Percentiles rank a stretch among this genome's conserved stretches.
Evolutionary conservation across 2,113 vertebrate genomes (phyloP).

Genomic region (Strix uralensis): DNA sequence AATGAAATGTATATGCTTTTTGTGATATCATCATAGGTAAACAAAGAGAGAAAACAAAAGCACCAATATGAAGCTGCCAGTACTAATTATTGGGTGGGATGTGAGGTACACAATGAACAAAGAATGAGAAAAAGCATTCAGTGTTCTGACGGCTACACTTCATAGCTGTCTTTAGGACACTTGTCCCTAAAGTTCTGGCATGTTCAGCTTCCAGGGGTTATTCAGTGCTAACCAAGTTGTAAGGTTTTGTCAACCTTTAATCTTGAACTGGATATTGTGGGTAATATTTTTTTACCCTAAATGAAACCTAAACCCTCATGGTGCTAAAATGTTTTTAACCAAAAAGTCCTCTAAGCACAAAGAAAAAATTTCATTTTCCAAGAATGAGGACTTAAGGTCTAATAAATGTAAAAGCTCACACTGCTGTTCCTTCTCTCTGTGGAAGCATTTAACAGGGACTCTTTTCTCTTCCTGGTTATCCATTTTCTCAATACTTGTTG

Average conservation of each 20-base stretch:
- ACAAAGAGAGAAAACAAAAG: slow-evolving; percentile 64
- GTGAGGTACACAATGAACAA: slow-evolving; percentile 8
- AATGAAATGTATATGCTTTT: slow-evolving; percentile 4
- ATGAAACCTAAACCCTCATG: background rate
- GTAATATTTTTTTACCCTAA: background rate
- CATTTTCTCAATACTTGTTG: background rate
- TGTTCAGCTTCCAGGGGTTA: background rate
- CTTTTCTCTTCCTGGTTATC: background rate
- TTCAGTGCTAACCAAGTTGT: background rate
- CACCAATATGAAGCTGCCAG: slow-evolving; percentile 47
- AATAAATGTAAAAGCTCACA: background rate
- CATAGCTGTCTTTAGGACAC: background rate
- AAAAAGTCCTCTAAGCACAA: background rate
- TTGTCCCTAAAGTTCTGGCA: background rate
- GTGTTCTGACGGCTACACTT: background rate
- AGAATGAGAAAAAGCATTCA: background rate
- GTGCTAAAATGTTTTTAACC: background rate
- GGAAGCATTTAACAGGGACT: background rate
- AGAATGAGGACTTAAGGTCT: background rate
- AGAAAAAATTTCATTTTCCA: background rate
- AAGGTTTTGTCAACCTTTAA: background rate
- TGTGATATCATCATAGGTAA: slow-evolving; percentile 64
- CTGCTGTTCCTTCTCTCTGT: background rate
- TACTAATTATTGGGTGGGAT: slow-evolving; percentile 55
- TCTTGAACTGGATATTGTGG: background rate